Percentiles rank a stretch among this genome's conserved stretches.
Evolutionary conservation across 2,888 invertebrate species (phyloP).

Genomic region (Nezara viridula): DNA sequence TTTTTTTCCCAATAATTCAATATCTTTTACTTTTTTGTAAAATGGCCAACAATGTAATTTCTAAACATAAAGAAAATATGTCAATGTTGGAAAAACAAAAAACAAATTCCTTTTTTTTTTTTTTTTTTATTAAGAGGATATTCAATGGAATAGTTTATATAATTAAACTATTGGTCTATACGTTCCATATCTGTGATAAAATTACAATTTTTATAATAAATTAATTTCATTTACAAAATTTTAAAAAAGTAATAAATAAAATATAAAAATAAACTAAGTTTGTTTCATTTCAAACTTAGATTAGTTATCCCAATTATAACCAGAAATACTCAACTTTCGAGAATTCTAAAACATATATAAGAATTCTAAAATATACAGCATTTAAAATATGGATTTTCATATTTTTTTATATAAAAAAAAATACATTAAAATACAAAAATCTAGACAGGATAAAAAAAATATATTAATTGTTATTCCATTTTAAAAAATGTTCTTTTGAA

Average conservation of each 20-base stretch:
- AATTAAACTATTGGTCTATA: background rate
- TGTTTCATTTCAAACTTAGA: conserved; percentile 12
- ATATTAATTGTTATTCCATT: background rate
- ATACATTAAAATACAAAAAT: background rate
- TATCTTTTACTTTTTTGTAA: background rate
- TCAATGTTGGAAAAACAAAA: background rate
- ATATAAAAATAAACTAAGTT: conserved; percentile 25
- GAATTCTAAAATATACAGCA: background rate
- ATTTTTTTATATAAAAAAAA: conserved; percentile 6
- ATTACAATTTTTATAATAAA: background rate
- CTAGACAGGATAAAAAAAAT: background rate
- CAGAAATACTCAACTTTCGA: background rate
- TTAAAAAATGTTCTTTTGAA: background rate
- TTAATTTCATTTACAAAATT: conserved; percentile 7
- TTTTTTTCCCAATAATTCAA: background rate
- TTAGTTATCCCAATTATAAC: background rate
- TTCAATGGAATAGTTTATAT: background rate
- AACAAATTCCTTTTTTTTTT: too few relatives aligned
- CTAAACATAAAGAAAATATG: background rate
- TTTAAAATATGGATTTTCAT: background rate
- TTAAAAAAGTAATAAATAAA: conserved; percentile 27
- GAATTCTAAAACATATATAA: conserved; percentile 13
- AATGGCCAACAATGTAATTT: background rate
- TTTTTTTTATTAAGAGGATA: background rate
- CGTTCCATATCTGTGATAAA: background rate